These are phyloP conservation scores for Ashinkailepas kermadecensis DNA, from an alignment of 2,888 invertebrate species.

Conservation along the genomic window DNA sequence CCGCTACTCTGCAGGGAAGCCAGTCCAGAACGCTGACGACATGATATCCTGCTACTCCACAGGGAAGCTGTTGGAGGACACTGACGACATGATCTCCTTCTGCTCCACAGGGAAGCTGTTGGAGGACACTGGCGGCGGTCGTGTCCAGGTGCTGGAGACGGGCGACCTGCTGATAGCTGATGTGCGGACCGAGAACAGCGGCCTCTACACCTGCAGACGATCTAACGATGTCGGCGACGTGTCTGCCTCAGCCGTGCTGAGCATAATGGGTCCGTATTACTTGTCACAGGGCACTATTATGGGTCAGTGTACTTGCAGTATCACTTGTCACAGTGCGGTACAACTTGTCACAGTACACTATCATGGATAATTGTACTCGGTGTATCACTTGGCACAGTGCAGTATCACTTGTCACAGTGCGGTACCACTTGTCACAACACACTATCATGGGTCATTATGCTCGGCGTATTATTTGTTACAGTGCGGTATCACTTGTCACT, in stretches of 20 bases:
- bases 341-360: too few species aligned
- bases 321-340: neutral
- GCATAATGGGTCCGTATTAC: constrained; percentile 63
- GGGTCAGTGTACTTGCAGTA: neutral
- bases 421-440: too few species aligned
- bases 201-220: constrained; percentile 80
- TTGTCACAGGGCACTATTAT: neutral
- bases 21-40: too few species aligned
- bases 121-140: constrained; percentile 44
- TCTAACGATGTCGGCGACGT: constrained; percentile 83
- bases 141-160: constrained; percentile 74
- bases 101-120: neutral
- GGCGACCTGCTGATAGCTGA: constrained; percentile 83
- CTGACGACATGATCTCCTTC: neutral
- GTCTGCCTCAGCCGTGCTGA: constrained; percentile 69
- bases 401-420: too few species aligned
- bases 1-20: too few species aligned
- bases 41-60: too few species aligned
- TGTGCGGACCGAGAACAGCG: constrained; percentile 72
- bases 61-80: constrained; percentile 20
- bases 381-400: too few species aligned
- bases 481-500: too few species aligned
- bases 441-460: too few species aligned
- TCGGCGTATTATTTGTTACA: too few species aligned
- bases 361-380: too few species aligned